A percentile compares a stretch with the other conserved stretches of the same genome.
Evolutionary conservation across 2,113 vertebrate genomes (phyloP).

Genomic region (Thoracochromis brauschi): DNA sequence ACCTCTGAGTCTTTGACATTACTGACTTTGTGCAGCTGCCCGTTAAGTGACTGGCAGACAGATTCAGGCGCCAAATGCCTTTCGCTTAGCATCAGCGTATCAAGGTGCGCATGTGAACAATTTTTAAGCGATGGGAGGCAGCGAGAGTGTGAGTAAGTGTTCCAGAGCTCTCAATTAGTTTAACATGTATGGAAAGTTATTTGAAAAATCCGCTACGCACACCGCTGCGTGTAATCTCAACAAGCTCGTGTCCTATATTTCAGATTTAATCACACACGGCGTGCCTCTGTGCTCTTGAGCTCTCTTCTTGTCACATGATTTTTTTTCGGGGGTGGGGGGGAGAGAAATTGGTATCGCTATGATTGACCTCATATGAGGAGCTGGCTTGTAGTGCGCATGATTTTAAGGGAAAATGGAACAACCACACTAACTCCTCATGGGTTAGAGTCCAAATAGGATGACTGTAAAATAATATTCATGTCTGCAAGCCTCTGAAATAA

Average conservation of each 20-base stretch:
- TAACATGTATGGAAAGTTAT: constrained; percentile 33
- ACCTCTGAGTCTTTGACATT: not conserved
- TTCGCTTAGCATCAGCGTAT: not conserved
- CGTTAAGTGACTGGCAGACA: not conserved
- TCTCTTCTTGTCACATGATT: constrained; percentile 37
- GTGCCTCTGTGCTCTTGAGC: not conserved
- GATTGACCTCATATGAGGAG: not conserved
- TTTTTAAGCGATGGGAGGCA: constrained; percentile 41
- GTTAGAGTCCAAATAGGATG: not conserved
- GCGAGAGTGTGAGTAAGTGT: not conserved
- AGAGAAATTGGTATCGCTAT: not conserved
- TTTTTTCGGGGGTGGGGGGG: not conserved
- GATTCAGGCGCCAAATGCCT: not conserved
- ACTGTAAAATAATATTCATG: not conserved
- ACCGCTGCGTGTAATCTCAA: not conserved
- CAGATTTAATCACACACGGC: not conserved
- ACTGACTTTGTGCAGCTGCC: not conserved
- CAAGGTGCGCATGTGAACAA: constrained; percentile 5
- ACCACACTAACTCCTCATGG: not conserved
- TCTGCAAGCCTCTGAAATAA: not conserved
- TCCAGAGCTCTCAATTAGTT: constrained; percentile 2
- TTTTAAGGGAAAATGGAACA: not conserved
- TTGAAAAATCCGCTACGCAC: not conserved
- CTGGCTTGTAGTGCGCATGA: not conserved
- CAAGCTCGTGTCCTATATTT: not conserved